These are phyloP conservation scores for Elephas maximus DNA, from an alignment of 2,113 vertebrate genomes.

Conservation along the genomic window DNA sequence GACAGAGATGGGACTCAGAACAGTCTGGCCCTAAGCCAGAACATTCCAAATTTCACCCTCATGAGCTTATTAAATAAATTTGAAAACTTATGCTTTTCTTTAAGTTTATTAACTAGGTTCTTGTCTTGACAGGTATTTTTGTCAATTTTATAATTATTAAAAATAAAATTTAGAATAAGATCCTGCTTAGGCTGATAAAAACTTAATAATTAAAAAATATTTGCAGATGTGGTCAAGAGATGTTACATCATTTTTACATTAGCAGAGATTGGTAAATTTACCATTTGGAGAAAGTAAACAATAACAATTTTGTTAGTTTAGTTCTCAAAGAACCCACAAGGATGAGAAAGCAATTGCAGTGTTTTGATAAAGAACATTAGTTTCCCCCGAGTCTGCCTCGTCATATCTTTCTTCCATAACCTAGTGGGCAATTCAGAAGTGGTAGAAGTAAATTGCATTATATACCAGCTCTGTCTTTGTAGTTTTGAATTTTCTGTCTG, in stretches of 20 bases:
- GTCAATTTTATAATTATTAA: background rate
- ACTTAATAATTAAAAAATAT: background rate
- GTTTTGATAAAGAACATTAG: background rate
- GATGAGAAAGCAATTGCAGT: background rate
- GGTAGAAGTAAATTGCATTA: slow-evolving; percentile 73
- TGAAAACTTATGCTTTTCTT: background rate
- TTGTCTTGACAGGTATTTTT: background rate
- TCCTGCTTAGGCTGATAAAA: background rate
- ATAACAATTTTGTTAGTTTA: background rate
- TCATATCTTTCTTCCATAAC: background rate
- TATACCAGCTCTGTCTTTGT: slow-evolving; percentile 38
- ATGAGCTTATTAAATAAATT: background rate
- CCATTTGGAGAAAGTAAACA: background rate
- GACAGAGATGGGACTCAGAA: background rate
- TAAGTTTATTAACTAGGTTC: background rate
- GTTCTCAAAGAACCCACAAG: background rate
- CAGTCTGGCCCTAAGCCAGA: background rate
- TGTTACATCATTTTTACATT: background rate
- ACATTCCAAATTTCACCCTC: background rate
- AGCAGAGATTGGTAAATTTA: background rate
- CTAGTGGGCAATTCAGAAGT: slow-evolving; percentile 13
- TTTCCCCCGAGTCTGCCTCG: background rate
- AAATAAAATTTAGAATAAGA: slow-evolving; percentile 14
- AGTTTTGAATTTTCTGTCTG: background rate
- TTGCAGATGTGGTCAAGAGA: background rate